phyloP scores from a whole-genome alignment of 2,113 vertebrate genomes.

The Nesogale talazaci region DNA sequence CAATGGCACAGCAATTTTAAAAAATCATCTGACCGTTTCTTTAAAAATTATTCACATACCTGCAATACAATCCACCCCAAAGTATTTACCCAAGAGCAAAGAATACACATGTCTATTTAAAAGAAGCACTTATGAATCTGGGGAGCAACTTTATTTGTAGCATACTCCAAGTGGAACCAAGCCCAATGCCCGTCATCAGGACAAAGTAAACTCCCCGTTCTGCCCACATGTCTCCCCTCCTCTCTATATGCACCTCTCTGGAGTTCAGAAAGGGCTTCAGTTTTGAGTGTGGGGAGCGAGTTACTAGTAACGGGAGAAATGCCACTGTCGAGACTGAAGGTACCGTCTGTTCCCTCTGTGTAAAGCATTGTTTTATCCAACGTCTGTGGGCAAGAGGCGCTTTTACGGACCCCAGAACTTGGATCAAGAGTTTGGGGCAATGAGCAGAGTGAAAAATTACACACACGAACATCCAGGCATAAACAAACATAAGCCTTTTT shows the following conservation, averaged over 20 bases:
- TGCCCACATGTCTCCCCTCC: not conserved
- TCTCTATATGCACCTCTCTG: not conserved
- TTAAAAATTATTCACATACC: not conserved
- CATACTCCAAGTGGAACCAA: not conserved
- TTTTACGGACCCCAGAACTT: not conserved
- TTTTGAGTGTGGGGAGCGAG: not conserved
- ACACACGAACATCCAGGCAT: not conserved
- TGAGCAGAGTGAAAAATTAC: not conserved
- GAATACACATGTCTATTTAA: not conserved
- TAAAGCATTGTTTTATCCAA: not conserved
- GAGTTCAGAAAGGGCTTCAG: not conserved
- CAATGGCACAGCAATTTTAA: not conserved
- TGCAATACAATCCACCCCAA: not conserved
- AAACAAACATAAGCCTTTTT: not conserved
- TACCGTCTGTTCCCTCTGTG: not conserved
- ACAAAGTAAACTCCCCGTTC: not conserved
- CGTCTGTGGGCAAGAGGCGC: not conserved
- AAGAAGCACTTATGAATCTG: not conserved
- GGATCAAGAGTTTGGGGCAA: not conserved
- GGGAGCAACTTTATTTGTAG: not conserved
- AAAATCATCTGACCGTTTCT: not conserved
- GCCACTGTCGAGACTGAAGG: not conserved
- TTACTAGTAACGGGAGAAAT: not conserved
- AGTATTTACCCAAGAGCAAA: not conserved
- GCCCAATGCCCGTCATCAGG: not conserved